Evolutionary conservation across 2,113 vertebrate genomes (phyloP).

Genomic region (Eurypyga helias): DNA sequence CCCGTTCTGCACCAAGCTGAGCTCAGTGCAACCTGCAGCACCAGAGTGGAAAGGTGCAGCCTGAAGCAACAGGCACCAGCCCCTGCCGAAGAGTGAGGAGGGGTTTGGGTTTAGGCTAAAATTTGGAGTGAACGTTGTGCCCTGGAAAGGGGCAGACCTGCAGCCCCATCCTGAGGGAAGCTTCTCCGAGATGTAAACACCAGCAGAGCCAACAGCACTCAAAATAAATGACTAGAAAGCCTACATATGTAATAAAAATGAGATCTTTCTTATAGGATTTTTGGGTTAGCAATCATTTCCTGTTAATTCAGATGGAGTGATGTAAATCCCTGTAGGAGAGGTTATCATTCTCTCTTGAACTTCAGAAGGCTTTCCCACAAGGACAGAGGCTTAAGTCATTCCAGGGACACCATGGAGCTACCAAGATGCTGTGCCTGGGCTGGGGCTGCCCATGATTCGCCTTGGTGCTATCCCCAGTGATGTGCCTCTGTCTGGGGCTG

Average conservation of each 20-base stretch:
- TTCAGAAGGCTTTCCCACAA: background rate
- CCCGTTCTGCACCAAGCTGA: background rate
- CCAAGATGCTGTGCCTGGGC: fast-evolving
- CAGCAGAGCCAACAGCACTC: background rate
- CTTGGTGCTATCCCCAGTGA: fast-evolving
- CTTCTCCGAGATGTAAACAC: background rate
- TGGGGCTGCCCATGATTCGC: background rate
- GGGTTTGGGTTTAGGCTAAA: background rate
- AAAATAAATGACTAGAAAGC: background rate
- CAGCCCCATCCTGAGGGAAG: background rate
- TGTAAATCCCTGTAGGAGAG: background rate
- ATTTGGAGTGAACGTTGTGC: background rate
- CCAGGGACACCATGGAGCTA: background rate
- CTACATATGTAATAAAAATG: background rate
- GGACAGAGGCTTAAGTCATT: background rate
- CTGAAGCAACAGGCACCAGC: background rate
- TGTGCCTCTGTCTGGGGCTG: background rate
- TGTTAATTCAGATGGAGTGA: background rate
- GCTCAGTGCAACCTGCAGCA: background rate
- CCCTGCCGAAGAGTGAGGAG: background rate
- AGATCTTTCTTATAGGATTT: background rate
- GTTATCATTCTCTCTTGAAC: background rate
- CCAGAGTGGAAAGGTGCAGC: background rate
- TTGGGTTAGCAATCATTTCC: background rate
- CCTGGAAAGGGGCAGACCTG: background rate